Conservation (phyloP, 2,888 invertebrate genomes). For the Cryptocephalus primarius region DNA sequence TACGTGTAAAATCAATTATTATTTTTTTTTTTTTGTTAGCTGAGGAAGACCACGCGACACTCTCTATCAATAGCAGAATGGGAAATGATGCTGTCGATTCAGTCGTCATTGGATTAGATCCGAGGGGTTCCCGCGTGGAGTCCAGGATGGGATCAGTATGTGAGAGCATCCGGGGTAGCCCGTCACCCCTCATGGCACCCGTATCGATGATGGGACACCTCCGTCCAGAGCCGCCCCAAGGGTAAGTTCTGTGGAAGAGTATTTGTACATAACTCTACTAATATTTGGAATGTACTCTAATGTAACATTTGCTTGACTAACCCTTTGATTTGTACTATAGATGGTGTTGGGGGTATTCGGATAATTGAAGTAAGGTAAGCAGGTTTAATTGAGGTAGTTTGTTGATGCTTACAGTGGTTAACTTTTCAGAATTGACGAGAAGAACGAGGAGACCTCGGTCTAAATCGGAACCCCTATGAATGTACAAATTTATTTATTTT, state of each 20-base stretch:
- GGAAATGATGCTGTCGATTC: slow-evolving; percentile 18
- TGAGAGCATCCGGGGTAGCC: slow-evolving; percentile 33
- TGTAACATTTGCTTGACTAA: slow-evolving; percentile 1
- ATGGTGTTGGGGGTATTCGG: slow-evolving; percentile 38
- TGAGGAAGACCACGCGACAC: slow-evolving; percentile 59
- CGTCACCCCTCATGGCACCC: slow-evolving; percentile 33
- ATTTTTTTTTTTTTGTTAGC: too few relatives aligned
- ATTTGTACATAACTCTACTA: background rate
- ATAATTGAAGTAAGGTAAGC: slow-evolving; percentile 24
- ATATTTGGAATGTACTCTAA: too few relatives aligned
- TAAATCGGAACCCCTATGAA: slow-evolving; percentile 14
- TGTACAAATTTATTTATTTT: slow-evolving; percentile 14
- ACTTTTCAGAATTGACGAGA: slow-evolving; percentile 26
- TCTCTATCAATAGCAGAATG: slow-evolving; percentile 26
- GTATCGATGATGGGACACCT: slow-evolving; percentile 31
- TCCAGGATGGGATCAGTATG: slow-evolving; percentile 33
- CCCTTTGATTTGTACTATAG: slow-evolving; percentile 20
- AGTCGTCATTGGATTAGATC: slow-evolving; percentile 33
- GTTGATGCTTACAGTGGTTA: slow-evolving; percentile 3
- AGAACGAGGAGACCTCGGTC: slow-evolving; percentile 34
- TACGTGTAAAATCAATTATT: background rate
- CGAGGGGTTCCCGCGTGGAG: slow-evolving; percentile 32
- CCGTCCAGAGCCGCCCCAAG: slow-evolving; percentile 31
- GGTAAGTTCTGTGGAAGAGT: too few relatives aligned
- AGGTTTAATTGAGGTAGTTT: background rate